phyloP scores from a whole-genome alignment of 2,113 vertebrate species.

The Anoura caudifer region DNA sequence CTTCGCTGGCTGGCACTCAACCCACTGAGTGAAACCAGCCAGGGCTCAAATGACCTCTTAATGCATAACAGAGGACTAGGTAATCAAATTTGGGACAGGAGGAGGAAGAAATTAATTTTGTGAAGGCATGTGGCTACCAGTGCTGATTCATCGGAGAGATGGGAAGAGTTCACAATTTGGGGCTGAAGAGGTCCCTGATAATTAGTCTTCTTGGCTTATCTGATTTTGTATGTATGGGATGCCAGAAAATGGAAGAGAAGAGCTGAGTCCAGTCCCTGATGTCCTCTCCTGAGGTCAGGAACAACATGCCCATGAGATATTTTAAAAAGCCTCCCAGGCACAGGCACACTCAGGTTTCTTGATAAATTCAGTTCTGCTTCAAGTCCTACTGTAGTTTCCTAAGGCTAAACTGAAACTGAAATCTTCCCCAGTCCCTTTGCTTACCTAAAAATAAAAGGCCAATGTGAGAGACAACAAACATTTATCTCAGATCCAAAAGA shows the following conservation, averaged over 20 bases:
- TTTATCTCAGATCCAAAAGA: neutral
- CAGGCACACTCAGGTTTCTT: neutral
- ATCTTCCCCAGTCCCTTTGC: neutral
- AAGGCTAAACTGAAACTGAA: neutral
- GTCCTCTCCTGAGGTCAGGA: neutral
- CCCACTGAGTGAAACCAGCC: too few relatives aligned
- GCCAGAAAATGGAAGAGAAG: neutral
- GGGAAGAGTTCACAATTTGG: neutral
- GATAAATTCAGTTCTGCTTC: conserved; percentile 1
- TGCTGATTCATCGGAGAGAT: neutral
- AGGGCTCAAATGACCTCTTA: too few relatives aligned
- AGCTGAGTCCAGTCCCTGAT: neutral
- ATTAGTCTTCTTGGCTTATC: neutral
- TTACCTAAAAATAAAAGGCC: neutral
- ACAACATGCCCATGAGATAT: neutral
- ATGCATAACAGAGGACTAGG: neutral
- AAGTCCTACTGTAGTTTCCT: neutral
- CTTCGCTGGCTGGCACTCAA: too few relatives aligned
- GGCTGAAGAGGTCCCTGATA: neutral
- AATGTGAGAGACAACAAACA: neutral
- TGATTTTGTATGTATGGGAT: neutral
- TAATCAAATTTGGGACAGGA: neutral
- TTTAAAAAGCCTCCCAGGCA: neutral
- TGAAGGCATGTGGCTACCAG: neutral
- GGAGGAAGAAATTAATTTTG: neutral